Conservation (phyloP, 2,113 vertebrate genomes). For the Jacana jacana region DNA sequence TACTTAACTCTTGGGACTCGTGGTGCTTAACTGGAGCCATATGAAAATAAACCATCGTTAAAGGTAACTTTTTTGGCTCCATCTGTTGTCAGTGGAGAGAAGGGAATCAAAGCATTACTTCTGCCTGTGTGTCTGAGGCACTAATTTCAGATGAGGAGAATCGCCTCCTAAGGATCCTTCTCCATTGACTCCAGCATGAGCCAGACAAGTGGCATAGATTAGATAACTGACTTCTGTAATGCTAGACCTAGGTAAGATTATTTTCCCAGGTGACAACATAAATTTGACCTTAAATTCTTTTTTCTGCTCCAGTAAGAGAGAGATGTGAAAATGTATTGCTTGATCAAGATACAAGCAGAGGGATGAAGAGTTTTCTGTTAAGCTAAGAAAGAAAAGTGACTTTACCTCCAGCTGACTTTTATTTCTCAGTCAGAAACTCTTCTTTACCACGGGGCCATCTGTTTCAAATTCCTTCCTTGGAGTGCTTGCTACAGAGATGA, state of each 20-base stretch:
- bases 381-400: background rate
- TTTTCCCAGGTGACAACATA: background rate
- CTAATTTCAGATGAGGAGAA: background rate
- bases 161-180: background rate
- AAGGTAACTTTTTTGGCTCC: background rate
- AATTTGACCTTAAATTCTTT: background rate
- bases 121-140: background rate
- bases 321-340: background rate
- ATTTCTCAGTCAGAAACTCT: constrained; percentile 18
- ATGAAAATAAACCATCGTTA: background rate
- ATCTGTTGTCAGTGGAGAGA: background rate
- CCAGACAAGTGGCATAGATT: background rate
- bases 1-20: background rate
- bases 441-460: background rate
- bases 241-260: background rate
- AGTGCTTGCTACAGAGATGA: background rate
- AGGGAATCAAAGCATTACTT: background rate
- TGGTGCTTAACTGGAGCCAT: background rate
- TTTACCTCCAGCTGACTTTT: constrained; percentile 24
- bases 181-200: background rate
- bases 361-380: background rate
- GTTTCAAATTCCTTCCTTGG: constrained; percentile 5
- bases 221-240: background rate
- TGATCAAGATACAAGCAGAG: background rate
- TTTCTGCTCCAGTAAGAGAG: background rate